phyloP scores from a whole-genome alignment of 2,888 invertebrate genomes.

The Alloplasta piceator region DNA sequence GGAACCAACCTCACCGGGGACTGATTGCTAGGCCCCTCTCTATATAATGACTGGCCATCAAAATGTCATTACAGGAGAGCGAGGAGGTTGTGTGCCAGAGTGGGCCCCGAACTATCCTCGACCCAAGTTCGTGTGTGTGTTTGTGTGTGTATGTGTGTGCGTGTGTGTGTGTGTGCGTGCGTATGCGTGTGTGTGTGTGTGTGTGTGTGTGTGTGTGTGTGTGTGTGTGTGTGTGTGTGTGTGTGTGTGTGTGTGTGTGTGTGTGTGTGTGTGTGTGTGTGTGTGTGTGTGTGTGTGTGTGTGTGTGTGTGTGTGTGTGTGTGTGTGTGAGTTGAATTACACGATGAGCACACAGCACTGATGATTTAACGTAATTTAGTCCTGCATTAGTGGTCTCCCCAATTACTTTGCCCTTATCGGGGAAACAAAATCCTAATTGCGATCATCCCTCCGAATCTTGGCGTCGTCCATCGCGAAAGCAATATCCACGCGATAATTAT shows the following conservation, averaged over 20 bases:
- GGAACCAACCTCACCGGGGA: slow-evolving; percentile 59
- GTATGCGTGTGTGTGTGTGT: slow-evolving; percentile 9
- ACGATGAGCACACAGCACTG: slow-evolving; percentile 50
- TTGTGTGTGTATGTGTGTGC: not conserved
- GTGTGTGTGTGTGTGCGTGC: not conserved
- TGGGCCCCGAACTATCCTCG: slow-evolving; percentile 54
- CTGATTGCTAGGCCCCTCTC: slow-evolving; percentile 65
- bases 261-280: not conserved
- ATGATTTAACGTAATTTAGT: slow-evolving; percentile 68
- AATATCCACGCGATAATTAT: no score
- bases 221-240: not conserved
- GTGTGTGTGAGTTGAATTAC: slow-evolving; percentile 31
- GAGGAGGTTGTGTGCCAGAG: slow-evolving; percentile 53
- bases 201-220: not conserved
- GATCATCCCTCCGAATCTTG: slow-evolving; percentile 14
- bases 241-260: not conserved
- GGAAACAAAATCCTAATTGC: slow-evolving; percentile 64
- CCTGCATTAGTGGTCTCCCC: slow-evolving; percentile 64
- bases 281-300: not conserved
- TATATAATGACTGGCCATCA: slow-evolving; percentile 70
- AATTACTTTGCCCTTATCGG: slow-evolving; percentile 67
- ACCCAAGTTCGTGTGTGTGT: slow-evolving; percentile 21
- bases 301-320: slow-evolving; percentile 5
- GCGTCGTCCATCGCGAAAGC: not conserved
- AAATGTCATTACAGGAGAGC: slow-evolving; percentile 68